Conservation (phyloP, 1,140 invertebrate species). For the Drosophila lowei region DNA sequence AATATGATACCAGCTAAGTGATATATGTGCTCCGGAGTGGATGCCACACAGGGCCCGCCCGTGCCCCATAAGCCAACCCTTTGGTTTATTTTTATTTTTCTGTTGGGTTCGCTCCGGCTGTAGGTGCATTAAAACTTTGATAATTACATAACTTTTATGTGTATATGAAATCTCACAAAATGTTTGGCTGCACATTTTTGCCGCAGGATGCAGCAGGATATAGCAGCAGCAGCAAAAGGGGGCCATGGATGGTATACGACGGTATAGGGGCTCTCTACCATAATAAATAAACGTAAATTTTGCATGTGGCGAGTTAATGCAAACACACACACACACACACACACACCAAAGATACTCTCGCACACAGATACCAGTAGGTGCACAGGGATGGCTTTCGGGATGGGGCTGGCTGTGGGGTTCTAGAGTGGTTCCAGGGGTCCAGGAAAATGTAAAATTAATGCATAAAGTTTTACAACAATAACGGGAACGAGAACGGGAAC, state of each 20-base stretch:
- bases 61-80: slow-evolving; percentile 1
- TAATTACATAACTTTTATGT: slow-evolving; percentile 77
- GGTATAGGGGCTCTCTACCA: slow-evolving; percentile 18
- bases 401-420: slow-evolving; percentile 4
- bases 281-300: slow-evolving; percentile 81
- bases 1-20: slow-evolving; percentile 50
- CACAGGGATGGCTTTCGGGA: slow-evolving; percentile 11
- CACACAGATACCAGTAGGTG: slow-evolving; percentile 31
- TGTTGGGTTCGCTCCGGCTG: slow-evolving; percentile 30
- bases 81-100: background rate
- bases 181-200: slow-evolving; percentile 72
- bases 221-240: slow-evolving; percentile 24
- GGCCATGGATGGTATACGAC: slow-evolving; percentile 6
- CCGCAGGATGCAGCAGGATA: slow-evolving; percentile 48
- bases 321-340: slow-evolving; percentile 56
- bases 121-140: slow-evolving; percentile 78
- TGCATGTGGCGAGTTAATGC: slow-evolving; percentile 79
- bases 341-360: slow-evolving; percentile 19
- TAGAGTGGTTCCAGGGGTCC: slow-evolving; percentile 26
- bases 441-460: slow-evolving; percentile 79
- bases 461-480: slow-evolving; percentile 77
- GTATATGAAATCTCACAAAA: slow-evolving; percentile 63
- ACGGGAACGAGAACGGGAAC: slow-evolving; percentile 14
- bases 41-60: slow-evolving; percentile 2
- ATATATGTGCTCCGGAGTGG: slow-evolving; percentile 33